Conservation (phyloP, 30 jellyfish, hydroid and myxozoan species). For the Mastigias papua region DNA sequence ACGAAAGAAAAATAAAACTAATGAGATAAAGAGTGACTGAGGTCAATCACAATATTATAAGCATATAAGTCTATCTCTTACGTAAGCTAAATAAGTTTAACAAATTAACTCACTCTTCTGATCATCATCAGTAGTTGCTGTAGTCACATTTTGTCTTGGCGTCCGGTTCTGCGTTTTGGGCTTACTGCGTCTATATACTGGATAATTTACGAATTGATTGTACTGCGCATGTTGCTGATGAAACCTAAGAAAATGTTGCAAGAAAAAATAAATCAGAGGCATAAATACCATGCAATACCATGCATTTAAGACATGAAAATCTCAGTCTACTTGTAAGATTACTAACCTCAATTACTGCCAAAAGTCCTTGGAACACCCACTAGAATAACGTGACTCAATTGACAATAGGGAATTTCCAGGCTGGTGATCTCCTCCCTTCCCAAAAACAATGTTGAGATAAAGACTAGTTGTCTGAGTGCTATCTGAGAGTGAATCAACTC, state of each 20-base stretch:
- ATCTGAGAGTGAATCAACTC: too few relatives aligned
- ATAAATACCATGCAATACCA: not conserved
- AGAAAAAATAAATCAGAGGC: not conserved
- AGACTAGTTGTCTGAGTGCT: too few relatives aligned
- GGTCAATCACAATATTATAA: too few relatives aligned
- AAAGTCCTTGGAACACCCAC: not conserved
- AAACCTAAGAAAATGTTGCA: constrained; percentile 36
- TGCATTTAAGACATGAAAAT: not conserved
- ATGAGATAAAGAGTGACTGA: too few relatives aligned
- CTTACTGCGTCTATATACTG: constrained; percentile 59
- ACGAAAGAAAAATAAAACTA: too few relatives aligned
- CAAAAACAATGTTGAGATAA: too few relatives aligned
- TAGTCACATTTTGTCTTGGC: constrained; percentile 35
- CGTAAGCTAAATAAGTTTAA: not conserved
- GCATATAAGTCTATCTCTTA: too few relatives aligned
- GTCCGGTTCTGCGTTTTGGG: constrained; percentile 53
- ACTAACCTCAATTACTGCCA: not conserved
- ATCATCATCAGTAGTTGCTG: constrained; percentile 60
- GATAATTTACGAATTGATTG: constrained; percentile 36
- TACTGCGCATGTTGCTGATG: constrained; percentile 58
- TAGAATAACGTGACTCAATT: too few relatives aligned
- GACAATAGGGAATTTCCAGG: too few relatives aligned
- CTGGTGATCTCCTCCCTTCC: too few relatives aligned
- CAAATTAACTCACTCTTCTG: constrained; percentile 47
- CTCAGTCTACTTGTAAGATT: too few relatives aligned